These are phyloP conservation scores for Tursiops truncatus DNA, from an alignment of 2,113 vertebrate species.

Conservation along the genomic window DNA sequence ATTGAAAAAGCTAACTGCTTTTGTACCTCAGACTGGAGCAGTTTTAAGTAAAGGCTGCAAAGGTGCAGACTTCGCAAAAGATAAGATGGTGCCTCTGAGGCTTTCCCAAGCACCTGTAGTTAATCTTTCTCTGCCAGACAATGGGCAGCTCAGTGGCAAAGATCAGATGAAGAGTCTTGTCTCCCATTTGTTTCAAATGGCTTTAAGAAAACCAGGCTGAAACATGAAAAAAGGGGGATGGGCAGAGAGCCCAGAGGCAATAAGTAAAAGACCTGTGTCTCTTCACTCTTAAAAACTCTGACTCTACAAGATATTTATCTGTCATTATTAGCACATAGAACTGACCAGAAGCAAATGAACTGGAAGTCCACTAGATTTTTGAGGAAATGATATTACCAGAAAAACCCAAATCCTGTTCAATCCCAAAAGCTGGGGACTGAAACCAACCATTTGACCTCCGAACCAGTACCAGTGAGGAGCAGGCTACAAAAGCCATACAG, in stretches of 20 bases:
- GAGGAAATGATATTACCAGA: not conserved
- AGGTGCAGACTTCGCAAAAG: not conserved
- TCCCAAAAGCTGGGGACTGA: not conserved
- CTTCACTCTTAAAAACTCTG: not conserved
- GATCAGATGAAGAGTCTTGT: not conserved
- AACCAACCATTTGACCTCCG: not conserved
- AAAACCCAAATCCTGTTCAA: not conserved
- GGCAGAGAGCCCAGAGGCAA: not conserved
- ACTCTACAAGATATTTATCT: not conserved
- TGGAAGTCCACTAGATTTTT: not conserved
- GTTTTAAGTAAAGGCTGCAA: conserved; percentile 1
- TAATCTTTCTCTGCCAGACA: not conserved
- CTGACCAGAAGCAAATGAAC: not conserved
- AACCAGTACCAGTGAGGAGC: not conserved
- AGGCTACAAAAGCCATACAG: not conserved
- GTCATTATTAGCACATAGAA: not conserved
- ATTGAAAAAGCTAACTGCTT: not conserved
- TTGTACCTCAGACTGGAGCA: not conserved
- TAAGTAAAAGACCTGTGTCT: not conserved
- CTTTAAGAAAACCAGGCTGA: not conserved
- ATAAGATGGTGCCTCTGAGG: not conserved
- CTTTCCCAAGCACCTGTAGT: not conserved
- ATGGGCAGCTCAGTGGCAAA: not conserved
- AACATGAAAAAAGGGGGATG: not conserved
- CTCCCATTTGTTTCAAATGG: not conserved